Evolutionary conservation across 2,888 invertebrate species (phyloP), one percentile per base, ranked within the genome.

Genomic region (Ariolimax columbianus): DNA sequence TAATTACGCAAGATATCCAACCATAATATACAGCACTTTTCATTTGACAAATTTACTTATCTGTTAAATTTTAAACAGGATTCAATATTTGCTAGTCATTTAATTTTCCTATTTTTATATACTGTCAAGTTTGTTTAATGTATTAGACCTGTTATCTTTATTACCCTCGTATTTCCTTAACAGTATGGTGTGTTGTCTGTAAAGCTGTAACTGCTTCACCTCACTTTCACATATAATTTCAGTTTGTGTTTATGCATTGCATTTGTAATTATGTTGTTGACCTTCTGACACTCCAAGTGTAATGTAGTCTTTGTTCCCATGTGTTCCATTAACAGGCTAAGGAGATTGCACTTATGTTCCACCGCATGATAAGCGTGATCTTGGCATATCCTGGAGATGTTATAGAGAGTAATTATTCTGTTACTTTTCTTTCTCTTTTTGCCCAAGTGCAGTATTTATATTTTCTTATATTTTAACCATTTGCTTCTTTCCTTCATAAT

Each of bases 311-410:
- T 77, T 68, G 68, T 30, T 78, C 78, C 72, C 47, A 26, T 77
- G 47, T 77, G 73, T 81, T 85, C 77, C 86, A 70, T 77, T 70
- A 85, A 83, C 86, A 97, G 97, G 96, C 96, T 95, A 96, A 95
- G 95, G 95, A 95, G 95, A 96, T 96, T 95, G 96, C 96, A 94
- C 95, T 96, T 95, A 96, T 96, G 94, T 95, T 97, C 94, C 97
- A 97, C 95, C 96, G 97, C 95, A 96, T 96, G 95, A 96, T 97
- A 95, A 96, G 96, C 93, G 95, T 97, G 95, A 96, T 96, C 95
- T 88, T 90, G 86, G 91, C 91, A 84, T 89, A 88, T 86, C 83
- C 89, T 95, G 87, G 89, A 79, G 90, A 89, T 86, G 68, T 73
- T 70, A 79, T 40, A 36, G 66, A 86, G 75, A 79, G 86, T 86